A percentile compares a stretch with the other conserved stretches of the same genome.
phyloP scores from a whole-genome alignment of 2,888 invertebrate genomes.

The Leptura quadrifasciata region DNA sequence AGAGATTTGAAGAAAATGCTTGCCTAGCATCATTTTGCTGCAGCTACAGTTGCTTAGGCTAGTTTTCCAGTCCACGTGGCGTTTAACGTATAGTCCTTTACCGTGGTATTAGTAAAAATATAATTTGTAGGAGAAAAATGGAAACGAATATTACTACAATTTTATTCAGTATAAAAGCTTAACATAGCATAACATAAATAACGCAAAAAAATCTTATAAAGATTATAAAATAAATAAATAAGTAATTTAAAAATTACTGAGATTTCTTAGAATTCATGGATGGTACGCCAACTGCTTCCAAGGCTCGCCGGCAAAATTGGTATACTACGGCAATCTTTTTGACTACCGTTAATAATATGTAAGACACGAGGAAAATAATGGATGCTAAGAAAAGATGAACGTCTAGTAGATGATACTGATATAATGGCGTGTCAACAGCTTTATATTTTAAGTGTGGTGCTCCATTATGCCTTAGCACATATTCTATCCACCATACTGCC shows the following conservation, averaged over 20 bases:
- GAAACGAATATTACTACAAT: no score
- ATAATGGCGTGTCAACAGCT: constrained; percentile 58
- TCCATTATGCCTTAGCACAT: constrained; percentile 64
- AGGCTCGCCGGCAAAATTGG: neutral
- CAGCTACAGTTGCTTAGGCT: no score
- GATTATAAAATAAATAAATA: neutral
- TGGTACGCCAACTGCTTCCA: neutral
- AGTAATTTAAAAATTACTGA: neutral
- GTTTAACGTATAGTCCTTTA: no score
- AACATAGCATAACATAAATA: no score
- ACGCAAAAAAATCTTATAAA: neutral
- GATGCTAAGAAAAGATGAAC: constrained; percentile 40
- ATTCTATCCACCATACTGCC: constrained; percentile 65
- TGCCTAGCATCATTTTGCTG: no score
- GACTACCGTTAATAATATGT: neutral
- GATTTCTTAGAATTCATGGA: neutral
- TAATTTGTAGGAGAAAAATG: no score
- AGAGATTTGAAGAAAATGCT: no score
- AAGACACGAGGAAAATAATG: neutral
- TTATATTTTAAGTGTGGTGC: constrained; percentile 60
- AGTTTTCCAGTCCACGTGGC: no score
- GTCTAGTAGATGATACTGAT: constrained; percentile 61
- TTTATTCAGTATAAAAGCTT: no score
- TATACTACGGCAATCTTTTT: neutral
- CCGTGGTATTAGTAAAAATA: no score